Base-by-base conservation (phyloP, 2,888 invertebrate species). In the Meta bourneti region DNA sequence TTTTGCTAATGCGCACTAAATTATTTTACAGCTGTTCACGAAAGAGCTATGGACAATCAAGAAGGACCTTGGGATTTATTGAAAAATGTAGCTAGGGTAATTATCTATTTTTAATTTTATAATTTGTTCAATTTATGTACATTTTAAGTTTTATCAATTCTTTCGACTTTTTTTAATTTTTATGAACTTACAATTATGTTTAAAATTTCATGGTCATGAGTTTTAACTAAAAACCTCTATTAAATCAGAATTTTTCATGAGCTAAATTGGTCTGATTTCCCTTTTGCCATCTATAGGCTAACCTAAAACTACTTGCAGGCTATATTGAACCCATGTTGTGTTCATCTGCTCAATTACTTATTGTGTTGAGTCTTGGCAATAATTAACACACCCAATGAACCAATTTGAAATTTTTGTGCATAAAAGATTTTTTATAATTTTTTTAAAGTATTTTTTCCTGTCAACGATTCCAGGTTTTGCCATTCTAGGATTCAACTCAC, bases 1-100 rank as follows among this genome's bases (percentile, higher is more conserved):
- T 34, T 34, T 34, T 34, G 34, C 34, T 34, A 34, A 34, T 34
- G 1, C 1, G 4, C 34, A 61, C 61, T 5, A 61, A 61, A n/a
- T 78, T 19, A 13, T 61, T 83, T 87, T 90, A 20, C 81, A 93
- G 93, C 93, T 89, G 94, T 94, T 71, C 93, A 94, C 71, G 94
- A 94, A 93, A 93, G 94, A 81, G 94, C 94, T 11, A 94, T 94
- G 94, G 94, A 94, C 92, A 93, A 94, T 95, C 97, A 97, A 93
- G 98, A 98, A 95, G 96, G 97, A 93, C 98, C 98, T 85, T 98
- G 98, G 98, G 97, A 98, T 95, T 97, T 98, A 94, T 97, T 98
- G 95, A 98, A 98, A 95, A 93, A 94, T 78, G 93, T 94, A 80
- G 94, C 94, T 78, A 93, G 94, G 90, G 94, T 94, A 93, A 93